Evolutionary conservation across 1,140 invertebrate species (phyloP).

Genomic region (Cepaea nemoralis): DNA sequence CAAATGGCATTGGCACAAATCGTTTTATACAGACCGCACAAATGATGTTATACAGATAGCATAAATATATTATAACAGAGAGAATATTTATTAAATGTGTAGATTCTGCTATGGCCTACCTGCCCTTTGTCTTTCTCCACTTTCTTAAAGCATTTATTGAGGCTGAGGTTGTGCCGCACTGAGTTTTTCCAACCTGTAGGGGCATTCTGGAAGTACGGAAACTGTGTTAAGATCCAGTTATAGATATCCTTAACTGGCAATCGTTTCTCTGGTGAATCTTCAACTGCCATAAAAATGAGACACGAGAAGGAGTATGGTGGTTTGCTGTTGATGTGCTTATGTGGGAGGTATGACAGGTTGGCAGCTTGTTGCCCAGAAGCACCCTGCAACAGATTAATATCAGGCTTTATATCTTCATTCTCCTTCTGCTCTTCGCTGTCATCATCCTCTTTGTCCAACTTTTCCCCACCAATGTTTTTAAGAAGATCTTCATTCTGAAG

Average conservation of each 20-base stretch:
- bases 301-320: conserved; percentile 95
- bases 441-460: conserved; percentile 47
- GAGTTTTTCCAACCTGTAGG: conserved; percentile 76
- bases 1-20: too few species aligned
- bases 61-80: too few species aligned
- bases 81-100: too few species aligned
- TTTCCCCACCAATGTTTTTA: conserved; percentile 74
- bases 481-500: conserved; percentile 90
- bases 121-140: conserved; percentile 75
- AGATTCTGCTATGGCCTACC: too few species aligned
- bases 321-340: conserved; percentile 87
- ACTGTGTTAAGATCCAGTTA: conserved; percentile 71
- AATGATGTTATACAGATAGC: too few species aligned
- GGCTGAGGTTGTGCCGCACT: conserved; percentile 75
- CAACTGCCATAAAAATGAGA: conserved; percentile 97
- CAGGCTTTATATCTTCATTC: conserved; percentile 45
- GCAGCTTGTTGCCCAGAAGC: conserved; percentile 62
- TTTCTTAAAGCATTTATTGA: conserved; percentile 76
- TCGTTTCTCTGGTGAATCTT: conserved; percentile 88
- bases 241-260: conserved; percentile 85
- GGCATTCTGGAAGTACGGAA: conserved; percentile 72
- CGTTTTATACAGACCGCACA: too few species aligned
- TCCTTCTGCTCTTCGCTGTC: conserved; percentile 62
- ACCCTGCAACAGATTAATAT: conserved; percentile 47
- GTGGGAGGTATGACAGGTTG: conserved; percentile 71